Percentiles rank a stretch among this genome's conserved stretches.
These are phyloP conservation scores for Luperina testacea DNA, from an alignment of 2,888 invertebrate genomes.

Conservation along the genomic window DNA sequence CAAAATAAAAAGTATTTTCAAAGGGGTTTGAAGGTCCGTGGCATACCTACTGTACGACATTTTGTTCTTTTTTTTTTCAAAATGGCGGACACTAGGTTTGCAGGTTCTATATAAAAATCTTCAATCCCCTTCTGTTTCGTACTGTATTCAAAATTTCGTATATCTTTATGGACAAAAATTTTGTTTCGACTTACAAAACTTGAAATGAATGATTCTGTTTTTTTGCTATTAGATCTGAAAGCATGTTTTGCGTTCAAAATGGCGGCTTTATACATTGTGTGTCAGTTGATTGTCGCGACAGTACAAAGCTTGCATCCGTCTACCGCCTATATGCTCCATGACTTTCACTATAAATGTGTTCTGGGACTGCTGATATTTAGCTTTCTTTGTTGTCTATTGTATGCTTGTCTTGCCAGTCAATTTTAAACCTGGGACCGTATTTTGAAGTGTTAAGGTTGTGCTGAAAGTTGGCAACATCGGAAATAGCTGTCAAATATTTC, in stretches of 20 bases:
- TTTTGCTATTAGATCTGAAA: neutral
- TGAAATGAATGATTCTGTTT: neutral
- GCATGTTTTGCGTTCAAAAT: neutral
- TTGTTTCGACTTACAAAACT: neutral
- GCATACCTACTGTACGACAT: neutral
- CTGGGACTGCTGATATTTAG: constrained; percentile 30
- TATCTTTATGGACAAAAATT: neutral
- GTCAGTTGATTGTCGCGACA: neutral
- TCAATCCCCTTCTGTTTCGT: neutral
- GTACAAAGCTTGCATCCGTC: constrained; percentile 11
- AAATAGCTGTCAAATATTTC: neutral
- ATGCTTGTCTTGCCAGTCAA: constrained; percentile 32
- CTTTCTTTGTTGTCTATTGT: constrained; percentile 40
- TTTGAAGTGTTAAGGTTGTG: neutral
- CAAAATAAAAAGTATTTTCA: neutral
- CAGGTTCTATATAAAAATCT: neutral
- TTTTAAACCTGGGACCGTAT: neutral
- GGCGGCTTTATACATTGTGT: neutral
- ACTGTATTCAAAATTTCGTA: neutral
- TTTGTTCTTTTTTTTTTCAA: neutral
- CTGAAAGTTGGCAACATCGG: neutral
- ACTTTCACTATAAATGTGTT: constrained; percentile 39
- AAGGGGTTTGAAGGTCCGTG: neutral
- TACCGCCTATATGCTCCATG: constrained; percentile 35
- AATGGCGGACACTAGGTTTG: neutral